These are phyloP conservation scores for Dendrolimus kikuchii DNA, from an alignment of 1,140 invertebrate species.

Conservation along the genomic window DNA sequence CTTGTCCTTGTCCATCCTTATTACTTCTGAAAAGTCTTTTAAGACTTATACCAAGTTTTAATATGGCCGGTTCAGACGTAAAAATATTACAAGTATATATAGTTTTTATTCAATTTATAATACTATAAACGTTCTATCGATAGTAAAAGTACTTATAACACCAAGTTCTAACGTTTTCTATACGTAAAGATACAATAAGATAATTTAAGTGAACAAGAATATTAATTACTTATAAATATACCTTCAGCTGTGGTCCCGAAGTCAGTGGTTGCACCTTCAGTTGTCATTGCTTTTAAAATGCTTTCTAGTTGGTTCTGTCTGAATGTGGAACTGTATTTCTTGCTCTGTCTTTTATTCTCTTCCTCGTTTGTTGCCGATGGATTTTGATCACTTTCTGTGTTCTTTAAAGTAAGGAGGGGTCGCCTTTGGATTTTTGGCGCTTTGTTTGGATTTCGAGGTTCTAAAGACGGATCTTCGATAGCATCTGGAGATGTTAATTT, in stretches of 20 bases:
- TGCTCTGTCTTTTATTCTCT: slow-evolving; percentile 57
- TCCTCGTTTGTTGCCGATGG: slow-evolving; percentile 57
- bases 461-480: slow-evolving; percentile 43
- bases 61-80: too few species aligned
- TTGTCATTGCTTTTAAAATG: slow-evolving; percentile 27
- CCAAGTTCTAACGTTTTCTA: too few species aligned
- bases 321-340: slow-evolving; percentile 57
- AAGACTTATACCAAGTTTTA: too few species aligned
- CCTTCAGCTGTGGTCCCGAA: slow-evolving; percentile 34
- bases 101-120: too few species aligned
- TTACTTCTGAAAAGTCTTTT: too few species aligned
- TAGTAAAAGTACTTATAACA: too few species aligned
- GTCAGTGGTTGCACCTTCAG: slow-evolving; percentile 36
- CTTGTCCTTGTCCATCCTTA: too few species aligned
- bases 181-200: too few species aligned
- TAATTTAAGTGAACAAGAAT: background rate
- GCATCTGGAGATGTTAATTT: slow-evolving; percentile 24
- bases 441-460: slow-evolving; percentile 18
- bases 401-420: slow-evolving; percentile 39
- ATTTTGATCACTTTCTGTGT: slow-evolving; percentile 37
- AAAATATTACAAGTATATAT: too few species aligned
- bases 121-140: too few species aligned
- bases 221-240: slow-evolving; percentile 14
- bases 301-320: slow-evolving; percentile 57
- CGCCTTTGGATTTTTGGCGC: slow-evolving; percentile 34